A percentile compares a stretch with the other conserved stretches of the same genome.
These are phyloP conservation scores for Hemitrygon akajei DNA, from an alignment of 2,797 vertebrate genomes.

Conservation along the genomic window DNA sequence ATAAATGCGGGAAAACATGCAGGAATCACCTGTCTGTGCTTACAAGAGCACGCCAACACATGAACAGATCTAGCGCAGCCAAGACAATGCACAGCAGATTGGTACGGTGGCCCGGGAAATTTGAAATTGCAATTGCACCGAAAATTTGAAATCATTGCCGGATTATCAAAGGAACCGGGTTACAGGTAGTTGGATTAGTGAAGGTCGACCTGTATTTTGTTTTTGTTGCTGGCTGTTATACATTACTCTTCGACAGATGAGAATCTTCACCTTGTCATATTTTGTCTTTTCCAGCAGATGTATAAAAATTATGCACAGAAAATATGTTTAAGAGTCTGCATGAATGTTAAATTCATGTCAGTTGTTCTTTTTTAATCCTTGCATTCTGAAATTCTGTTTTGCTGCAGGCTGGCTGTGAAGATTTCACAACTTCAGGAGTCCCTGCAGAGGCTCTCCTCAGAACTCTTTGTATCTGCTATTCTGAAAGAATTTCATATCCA, in stretches of 20 bases:
- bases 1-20: no score
- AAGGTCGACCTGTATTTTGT: no score
- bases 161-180: no score
- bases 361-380: no score
- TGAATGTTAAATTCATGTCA: neutral
- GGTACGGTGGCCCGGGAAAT: no score
- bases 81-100: no score
- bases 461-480: slow-evolving; percentile 58
- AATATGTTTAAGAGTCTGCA: slow-evolving; percentile 52
- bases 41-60: no score
- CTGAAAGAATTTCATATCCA: slow-evolving; percentile 61
- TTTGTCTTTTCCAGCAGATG: slow-evolving; percentile 58
- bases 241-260: slow-evolving; percentile 55
- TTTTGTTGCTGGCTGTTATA: slow-evolving; percentile 56
- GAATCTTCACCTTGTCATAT: slow-evolving; percentile 61
- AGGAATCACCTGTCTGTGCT: no score
- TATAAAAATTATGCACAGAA: slow-evolving; percentile 50
- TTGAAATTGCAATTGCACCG: no score
- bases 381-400: slow-evolving; percentile 10
- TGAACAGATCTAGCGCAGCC: no score
- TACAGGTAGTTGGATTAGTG: no score
- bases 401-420: slow-evolving; percentile 53
- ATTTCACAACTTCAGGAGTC: slow-evolving; percentile 43
- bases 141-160: no score
- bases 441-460: slow-evolving; percentile 47